Base-by-base conservation (phyloP, 2,113 vertebrate genomes). In the Climacteris rufus region DNA sequence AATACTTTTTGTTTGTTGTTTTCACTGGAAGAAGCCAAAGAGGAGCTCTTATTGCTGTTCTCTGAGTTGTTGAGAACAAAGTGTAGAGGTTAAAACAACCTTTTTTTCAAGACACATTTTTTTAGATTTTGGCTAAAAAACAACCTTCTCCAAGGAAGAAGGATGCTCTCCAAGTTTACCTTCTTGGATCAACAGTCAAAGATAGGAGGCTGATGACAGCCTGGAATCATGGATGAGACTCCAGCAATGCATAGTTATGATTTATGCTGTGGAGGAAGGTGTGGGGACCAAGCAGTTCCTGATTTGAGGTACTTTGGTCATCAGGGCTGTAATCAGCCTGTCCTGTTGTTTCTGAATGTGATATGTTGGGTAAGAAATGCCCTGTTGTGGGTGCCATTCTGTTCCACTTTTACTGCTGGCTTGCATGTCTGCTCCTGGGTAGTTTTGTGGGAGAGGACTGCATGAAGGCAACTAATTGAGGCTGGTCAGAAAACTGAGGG, bases 331-430 rank as follows among this genome's bases (percentile, higher is more conserved):
- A 24, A 24, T 18, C 60, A 77, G 53, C 40, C 45, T 72, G 28
- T 4, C 10, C 61, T 60, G 30, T 44, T 0, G 0, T 1, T 10
- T 11, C 56, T 31, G n/a, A 20, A 20, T 18, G 31, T 8, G 6
- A 50, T 6, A 1, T 25, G 17, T 7, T 1, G 3, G 24, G 1
- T 42, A 31, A 60, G 30, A 30, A 49, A 11, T 6, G 6, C 22
- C 53, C 31, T 74, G 13, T 12, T 49, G n/a, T n/a, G n/a, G n/a
- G n/a, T n/a, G n/a, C n/a, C n/a, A n/a, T n/a, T n/a, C 20, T 79
- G 7, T 37, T 50, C n/a, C 13, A 16, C 18, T 77, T 65, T 18
- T 44, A 42, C 37, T 70, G 90, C 44, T 11, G 5, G 21, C 16
- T 74, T 14, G 19, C 15, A 39, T 72, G 10, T 35, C 16, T 87